Base-by-base conservation (phyloP, 2,888 invertebrate species). In the Luperina testacea region DNA sequence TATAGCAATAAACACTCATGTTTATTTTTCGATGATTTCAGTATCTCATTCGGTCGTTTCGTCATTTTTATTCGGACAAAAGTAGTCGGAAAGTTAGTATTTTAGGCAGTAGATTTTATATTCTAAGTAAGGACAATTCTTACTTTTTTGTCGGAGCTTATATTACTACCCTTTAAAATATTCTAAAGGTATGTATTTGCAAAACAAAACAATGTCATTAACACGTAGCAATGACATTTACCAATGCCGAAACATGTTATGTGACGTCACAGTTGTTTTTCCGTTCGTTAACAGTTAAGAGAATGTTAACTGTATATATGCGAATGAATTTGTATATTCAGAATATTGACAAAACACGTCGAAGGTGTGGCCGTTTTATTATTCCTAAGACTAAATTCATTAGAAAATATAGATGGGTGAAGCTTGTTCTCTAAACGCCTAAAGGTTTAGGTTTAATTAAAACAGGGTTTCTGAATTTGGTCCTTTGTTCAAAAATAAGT, bases 361-460 rank as follows among this genome's bases (percentile, higher is more conserved):
- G 67, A 32, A 51, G 64, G 48, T 57, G 69, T 69, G 82, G 17
- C 63, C 1, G 17, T 45, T 59, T 61, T 69, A 24, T 61, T 17
- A 42, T 32, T 51, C 20, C 15, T 48, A 48, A 48, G 27, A 57
- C 42, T 61, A 51, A 67, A 38, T 32, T 61, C n/a, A 32, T 61
- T 65, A 65, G 51, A 15, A 20, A 57, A n/a, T 48, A 57, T 42
- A 51, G 64, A 51, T 48, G n/a, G 27, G 17, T 45, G 13, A 57
- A 72, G 42, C 27, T 70, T 81, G 77, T 71, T 59, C 78, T 77
- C 61, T 45, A 79, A 72, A 77, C 27, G 32, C 51, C 45, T 15
- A 76, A 82, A 59, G 38, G 64, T 53, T 79, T 57, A 53, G 17
- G n/a, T 67, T 65, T 71, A 27, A 83, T 72, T 80, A 69, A 82